phyloP scores from a whole-genome alignment of 2,888 invertebrate genomes.

The Drosophila birchii region DNA sequence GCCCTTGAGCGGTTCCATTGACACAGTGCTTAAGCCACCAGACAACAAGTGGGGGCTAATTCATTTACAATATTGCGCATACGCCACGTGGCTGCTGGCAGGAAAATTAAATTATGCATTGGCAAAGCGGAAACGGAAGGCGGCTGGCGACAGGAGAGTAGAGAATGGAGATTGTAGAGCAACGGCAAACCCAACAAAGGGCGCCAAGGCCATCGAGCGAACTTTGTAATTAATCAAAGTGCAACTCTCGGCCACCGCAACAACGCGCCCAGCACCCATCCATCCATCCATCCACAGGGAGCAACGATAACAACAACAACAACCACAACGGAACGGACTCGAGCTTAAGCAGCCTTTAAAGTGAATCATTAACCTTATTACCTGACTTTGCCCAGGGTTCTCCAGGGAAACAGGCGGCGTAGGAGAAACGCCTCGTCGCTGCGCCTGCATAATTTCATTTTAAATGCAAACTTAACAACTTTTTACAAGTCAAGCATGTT shows the following conservation, averaged over 20 bases:
- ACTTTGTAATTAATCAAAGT: conserved; percentile 72
- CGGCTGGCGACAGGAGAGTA: conserved; percentile 25
- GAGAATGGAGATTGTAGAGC: conserved; percentile 2
- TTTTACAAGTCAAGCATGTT: conserved; percentile 57
- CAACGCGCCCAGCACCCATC: conserved; percentile 24
- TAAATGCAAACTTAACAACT: conserved; percentile 70
- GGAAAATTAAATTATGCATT: conserved; percentile 69
- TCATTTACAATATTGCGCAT: conserved; percentile 62
- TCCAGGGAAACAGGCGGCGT: not conserved
- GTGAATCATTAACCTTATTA: conserved; percentile 72
- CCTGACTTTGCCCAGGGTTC: conserved; percentile 22
- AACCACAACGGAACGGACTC: conserved; percentile 16
- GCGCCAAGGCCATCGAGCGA: conserved; percentile 32
- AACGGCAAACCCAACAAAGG: conserved; percentile 44
- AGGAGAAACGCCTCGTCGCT: not conserved
- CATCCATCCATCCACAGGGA: conserved; percentile 9
- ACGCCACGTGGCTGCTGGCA: conserved; percentile 45
- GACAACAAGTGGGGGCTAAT: conserved; percentile 43
- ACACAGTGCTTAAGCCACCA: conserved; percentile 13
- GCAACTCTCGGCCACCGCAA: conserved; percentile 44
- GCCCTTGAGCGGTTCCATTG: conserved; percentile 1
- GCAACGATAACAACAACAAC: conserved; percentile 5
- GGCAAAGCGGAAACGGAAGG: conserved; percentile 36
- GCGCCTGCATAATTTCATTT: conserved; percentile 71
- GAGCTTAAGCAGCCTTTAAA: conserved; percentile 59